Percentiles rank a stretch among this genome's conserved stretches.
These are phyloP conservation scores for Trematomus bernacchii DNA, from an alignment of 2,797 vertebrate genomes.

Conservation along the genomic window DNA sequence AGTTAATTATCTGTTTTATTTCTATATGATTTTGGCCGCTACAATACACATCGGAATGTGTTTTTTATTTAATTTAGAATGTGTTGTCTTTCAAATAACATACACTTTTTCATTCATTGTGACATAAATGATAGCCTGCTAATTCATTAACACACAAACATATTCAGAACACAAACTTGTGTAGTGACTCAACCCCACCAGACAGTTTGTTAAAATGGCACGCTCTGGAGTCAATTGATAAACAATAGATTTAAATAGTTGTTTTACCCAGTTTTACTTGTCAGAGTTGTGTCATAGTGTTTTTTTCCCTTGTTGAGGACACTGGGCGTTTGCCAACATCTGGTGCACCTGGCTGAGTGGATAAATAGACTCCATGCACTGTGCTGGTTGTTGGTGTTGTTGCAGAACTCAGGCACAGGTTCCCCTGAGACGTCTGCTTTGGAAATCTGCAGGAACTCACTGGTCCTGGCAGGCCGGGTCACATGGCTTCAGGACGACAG, in stretches of 20 bases:
- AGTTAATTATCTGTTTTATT: no score
- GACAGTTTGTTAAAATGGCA: background rate
- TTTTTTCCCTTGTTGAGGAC: background rate
- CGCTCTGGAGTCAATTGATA: slow-evolving; percentile 4
- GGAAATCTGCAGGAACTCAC: slow-evolving; percentile 64
- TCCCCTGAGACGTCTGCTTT: slow-evolving; percentile 70
- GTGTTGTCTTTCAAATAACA: background rate
- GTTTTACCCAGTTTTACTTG: no score
- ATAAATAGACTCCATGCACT: slow-evolving; percentile 49
- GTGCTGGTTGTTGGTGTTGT: slow-evolving; percentile 61
- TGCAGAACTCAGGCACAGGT: slow-evolving; percentile 49
- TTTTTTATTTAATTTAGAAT: background rate
- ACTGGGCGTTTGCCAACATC: slow-evolving; percentile 36
- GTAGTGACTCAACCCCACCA: background rate
- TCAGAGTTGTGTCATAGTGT: slow-evolving; percentile 7
- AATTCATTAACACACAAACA: background rate
- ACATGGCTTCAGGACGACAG: slow-evolving; percentile 38
- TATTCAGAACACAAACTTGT: background rate
- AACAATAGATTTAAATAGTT: background rate
- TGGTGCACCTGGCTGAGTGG: slow-evolving; percentile 41
- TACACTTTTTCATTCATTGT: background rate
- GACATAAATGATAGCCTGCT: background rate
- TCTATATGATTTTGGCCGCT: no score
- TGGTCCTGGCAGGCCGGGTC: slow-evolving; percentile 30
- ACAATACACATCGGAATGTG: background rate